A percentile compares a stretch with the other conserved stretches of the same genome.
These are phyloP conservation scores for Machaerirhynchus nigripectus DNA, from an alignment of 2,113 vertebrate species.

Conservation along the genomic window DNA sequence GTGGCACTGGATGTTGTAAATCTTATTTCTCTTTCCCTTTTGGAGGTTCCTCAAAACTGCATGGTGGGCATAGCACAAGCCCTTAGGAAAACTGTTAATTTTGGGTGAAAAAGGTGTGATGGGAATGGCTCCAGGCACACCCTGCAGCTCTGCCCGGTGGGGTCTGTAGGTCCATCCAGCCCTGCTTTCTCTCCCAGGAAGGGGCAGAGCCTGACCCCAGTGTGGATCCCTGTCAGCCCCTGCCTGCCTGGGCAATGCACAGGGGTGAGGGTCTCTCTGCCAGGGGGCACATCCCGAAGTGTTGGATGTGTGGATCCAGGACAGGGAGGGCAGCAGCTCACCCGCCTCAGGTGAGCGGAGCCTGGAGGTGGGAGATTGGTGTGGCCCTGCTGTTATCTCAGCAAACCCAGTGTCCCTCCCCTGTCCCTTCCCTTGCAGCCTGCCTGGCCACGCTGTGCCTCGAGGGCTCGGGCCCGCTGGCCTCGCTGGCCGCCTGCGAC, in stretches of 20 bases:
- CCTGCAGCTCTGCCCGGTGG: background rate
- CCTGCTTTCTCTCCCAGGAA: background rate
- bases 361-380: accelerated
- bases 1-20: background rate
- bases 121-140: background rate
- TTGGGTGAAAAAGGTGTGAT: background rate
- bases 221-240: background rate
- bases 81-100: background rate
- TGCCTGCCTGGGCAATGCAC: background rate
- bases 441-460: constrained; percentile 83
- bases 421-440: constrained; percentile 59
- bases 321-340: background rate
- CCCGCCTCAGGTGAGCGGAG: accelerated
- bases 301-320: background rate
- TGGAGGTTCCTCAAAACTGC: background rate
- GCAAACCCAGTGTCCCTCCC: background rate
- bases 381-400: background rate
- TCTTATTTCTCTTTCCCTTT: background rate
- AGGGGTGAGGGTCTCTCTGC: background rate
- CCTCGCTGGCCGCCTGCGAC: constrained; percentile 79
- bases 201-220: background rate
- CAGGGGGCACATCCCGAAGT: background rate
- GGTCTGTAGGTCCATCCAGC: background rate
- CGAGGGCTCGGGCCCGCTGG: constrained; percentile 84
- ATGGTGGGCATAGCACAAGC: background rate